These are phyloP conservation scores for Chymomyza fuscimana DNA, from an alignment of 2,888 invertebrate genomes.

Conservation along the genomic window DNA sequence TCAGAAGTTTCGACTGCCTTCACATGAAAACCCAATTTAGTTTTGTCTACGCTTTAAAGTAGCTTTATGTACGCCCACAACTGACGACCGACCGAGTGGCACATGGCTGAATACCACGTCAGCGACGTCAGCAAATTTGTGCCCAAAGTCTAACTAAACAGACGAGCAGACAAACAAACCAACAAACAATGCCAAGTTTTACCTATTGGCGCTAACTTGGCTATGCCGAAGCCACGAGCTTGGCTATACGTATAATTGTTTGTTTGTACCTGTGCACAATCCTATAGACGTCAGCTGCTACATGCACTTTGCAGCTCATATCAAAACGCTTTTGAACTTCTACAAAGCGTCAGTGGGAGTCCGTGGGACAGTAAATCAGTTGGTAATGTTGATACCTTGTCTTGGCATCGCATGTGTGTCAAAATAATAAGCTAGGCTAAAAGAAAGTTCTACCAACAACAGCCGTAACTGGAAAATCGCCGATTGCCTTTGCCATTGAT, in stretches of 20 bases:
- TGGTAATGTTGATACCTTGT: background rate
- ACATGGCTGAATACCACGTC: slow-evolving; percentile 4
- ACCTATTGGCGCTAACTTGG: slow-evolving; percentile 43
- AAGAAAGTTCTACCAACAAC: slow-evolving; percentile 26
- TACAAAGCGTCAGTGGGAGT: slow-evolving; percentile 18
- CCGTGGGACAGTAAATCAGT: background rate
- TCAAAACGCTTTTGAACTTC: slow-evolving; percentile 44
- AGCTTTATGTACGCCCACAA: slow-evolving; percentile 50
- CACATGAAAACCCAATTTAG: slow-evolving; percentile 33
- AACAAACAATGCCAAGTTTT: slow-evolving; percentile 4
- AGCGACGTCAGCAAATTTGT: slow-evolving; percentile 3
- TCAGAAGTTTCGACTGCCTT: slow-evolving; percentile 56
- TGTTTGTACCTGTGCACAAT: background rate
- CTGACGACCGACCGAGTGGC: background rate
- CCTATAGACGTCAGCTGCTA: slow-evolving; percentile 18
- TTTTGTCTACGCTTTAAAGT: slow-evolving; percentile 53
- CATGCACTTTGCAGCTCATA: slow-evolving; percentile 51
- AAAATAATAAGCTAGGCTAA: slow-evolving; percentile 24
- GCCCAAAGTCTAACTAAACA: slow-evolving; percentile 5
- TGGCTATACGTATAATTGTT: background rate
- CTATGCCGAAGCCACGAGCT: background rate
- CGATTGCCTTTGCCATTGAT: slow-evolving; percentile 60
- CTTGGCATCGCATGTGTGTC: slow-evolving; percentile 39
- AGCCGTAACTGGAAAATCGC: slow-evolving; percentile 20
- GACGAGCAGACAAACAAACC: background rate